phyloP scores from a whole-genome alignment of 2,888 invertebrate genomes.

The Axea sp. region DNA sequence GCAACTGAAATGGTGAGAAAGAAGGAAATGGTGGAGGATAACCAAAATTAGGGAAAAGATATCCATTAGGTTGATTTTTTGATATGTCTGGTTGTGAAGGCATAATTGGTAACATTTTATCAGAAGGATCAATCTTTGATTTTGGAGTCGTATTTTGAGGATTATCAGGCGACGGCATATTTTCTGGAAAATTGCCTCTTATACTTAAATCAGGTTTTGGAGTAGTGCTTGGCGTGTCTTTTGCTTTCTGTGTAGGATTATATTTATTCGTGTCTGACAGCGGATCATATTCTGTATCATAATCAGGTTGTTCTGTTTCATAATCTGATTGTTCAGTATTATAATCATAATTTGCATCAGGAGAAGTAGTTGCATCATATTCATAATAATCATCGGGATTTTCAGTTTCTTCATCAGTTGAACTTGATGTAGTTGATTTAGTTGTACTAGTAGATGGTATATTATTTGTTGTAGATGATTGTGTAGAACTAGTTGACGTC shows the following conservation, averaged over 20 bases:
- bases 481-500: neutral
- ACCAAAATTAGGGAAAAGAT: constrained; percentile 26
- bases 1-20: no score
- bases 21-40: constrained; percentile 23
- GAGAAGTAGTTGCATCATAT: constrained; percentile 22
- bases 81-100: constrained; percentile 42
- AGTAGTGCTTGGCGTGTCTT: constrained; percentile 26
- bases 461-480: constrained; percentile 13
- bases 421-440: neutral
- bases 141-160: constrained; percentile 8
- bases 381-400: constrained; percentile 40
- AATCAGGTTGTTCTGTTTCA: constrained; percentile 46
- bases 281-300: constrained; percentile 54
- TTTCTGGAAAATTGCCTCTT: constrained; percentile 25
- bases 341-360: constrained; percentile 37
- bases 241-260: constrained; percentile 11
- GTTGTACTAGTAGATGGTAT: constrained; percentile 10
- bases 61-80: constrained; percentile 2
- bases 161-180: neutral
- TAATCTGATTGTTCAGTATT: constrained; percentile 39
- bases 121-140: constrained; percentile 4
- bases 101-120: constrained; percentile 21
- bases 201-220: constrained; percentile 27
- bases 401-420: constrained; percentile 11
- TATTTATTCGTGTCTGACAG: constrained; percentile 54